Evolutionary conservation across 2,797 vertebrate species (phyloP).

Genomic region (Urosaurus nigricauda): DNA sequence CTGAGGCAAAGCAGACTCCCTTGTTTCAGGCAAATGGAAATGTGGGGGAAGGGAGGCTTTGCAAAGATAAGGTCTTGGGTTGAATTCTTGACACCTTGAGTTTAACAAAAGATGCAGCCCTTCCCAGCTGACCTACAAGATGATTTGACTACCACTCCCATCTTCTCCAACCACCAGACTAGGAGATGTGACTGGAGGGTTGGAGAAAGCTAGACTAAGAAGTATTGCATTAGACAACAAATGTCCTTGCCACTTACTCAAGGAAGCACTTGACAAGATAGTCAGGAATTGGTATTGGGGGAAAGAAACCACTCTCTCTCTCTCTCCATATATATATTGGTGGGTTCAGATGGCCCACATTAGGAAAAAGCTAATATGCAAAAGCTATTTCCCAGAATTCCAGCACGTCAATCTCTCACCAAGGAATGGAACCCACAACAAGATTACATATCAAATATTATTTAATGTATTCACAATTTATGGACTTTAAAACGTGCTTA

Average conservation of each 20-base stretch:
- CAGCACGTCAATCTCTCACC: neutral
- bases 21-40: neutral
- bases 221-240: neutral
- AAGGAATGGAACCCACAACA: neutral
- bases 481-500: neutral
- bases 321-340: neutral
- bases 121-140: neutral
- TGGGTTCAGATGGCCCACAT: neutral
- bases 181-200: neutral
- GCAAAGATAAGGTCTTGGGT: neutral
- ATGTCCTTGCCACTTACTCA: neutral
- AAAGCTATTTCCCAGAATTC: neutral
- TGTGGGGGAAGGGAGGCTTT: neutral
- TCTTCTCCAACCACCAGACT: neutral
- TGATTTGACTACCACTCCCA: neutral
- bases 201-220: neutral
- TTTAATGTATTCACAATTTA: neutral
- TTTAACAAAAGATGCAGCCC: neutral
- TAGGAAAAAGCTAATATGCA: neutral
- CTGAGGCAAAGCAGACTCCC: slow-evolving; percentile 16
- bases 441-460: neutral
- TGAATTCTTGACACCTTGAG: neutral
- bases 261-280: neutral
- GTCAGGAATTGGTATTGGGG: neutral
- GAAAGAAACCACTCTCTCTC: neutral